Percentiles rank a stretch among this genome's conserved stretches.
These are phyloP conservation scores for Aelia acuminata DNA, from an alignment of 2,888 invertebrate genomes.

Conservation along the genomic window DNA sequence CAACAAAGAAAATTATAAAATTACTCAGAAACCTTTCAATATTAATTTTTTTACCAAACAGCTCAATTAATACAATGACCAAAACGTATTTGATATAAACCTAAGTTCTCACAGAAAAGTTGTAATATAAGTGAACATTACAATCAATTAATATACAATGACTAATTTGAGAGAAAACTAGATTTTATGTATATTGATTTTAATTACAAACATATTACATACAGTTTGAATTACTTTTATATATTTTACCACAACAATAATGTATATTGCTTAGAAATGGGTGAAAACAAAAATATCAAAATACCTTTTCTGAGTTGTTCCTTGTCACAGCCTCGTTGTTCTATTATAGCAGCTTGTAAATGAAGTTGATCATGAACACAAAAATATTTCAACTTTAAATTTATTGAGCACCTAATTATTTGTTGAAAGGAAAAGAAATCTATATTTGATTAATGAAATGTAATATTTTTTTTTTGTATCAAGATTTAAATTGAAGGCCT, in stretches of 20 bases:
- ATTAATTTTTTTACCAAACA: not conserved
- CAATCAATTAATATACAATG: not conserved
- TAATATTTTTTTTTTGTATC: not conserved
- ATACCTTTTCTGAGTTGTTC: slow-evolving; percentile 53
- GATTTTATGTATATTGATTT: not conserved
- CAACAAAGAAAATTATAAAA: too few species aligned
- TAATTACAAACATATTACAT: not conserved
- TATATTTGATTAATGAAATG: not conserved
- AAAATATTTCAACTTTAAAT: not conserved
- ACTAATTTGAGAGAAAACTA: not conserved
- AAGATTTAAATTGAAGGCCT: not conserved
- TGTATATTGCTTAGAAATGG: not conserved
- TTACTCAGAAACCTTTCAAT: too few species aligned
- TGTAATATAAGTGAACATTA: not conserved
- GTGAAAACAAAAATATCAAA: not conserved
- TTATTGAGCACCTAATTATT: not conserved
- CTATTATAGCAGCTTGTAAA: slow-evolving; percentile 84
- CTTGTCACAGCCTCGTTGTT: slow-evolving; percentile 80
- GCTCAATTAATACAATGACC: not conserved
- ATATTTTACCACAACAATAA: not conserved
- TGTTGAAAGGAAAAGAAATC: not conserved
- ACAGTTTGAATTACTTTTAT: not conserved
- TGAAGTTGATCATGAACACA: slow-evolving; percentile 57
- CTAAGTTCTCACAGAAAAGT: not conserved
- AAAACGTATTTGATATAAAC: slow-evolving; percentile 1